Evolutionary conservation across 2,797 vertebrate genomes (phyloP).

Genomic region (Australoheros facetus): DNA sequence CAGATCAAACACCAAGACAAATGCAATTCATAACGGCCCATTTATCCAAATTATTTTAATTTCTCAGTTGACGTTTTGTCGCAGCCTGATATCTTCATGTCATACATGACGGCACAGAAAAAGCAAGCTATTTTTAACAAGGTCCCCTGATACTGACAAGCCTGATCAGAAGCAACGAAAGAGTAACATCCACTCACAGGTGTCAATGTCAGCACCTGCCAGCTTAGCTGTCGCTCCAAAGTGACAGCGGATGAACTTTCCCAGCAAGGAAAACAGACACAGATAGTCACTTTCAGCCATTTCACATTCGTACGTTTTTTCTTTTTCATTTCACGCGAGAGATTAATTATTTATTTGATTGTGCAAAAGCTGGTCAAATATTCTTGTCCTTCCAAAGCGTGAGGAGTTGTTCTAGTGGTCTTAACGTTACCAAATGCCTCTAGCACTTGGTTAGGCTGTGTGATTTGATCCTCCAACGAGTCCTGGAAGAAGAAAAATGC

Average conservation of each 20-base stretch:
- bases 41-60: neutral
- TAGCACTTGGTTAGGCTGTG: constrained; percentile 37
- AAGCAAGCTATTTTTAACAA: neutral
- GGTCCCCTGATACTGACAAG: neutral
- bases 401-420: constrained; percentile 67
- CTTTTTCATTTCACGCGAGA: neutral
- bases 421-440: neutral
- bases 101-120: neutral
- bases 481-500: constrained; percentile 39
- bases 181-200: constrained; percentile 69
- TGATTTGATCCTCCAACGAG: constrained; percentile 78
- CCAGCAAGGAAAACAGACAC: constrained; percentile 35
- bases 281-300: no score
- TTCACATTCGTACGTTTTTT: neutral
- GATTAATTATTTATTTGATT: neutral
- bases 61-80: neutral
- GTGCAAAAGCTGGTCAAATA: neutral
- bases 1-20: constrained; percentile 64
- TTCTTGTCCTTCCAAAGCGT: constrained; percentile 60
- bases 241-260: constrained; percentile 85
- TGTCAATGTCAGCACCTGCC: constrained; percentile 78
- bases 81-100: neutral
- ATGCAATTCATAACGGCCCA: neutral
- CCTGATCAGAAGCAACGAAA: neutral
- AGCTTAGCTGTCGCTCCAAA: constrained; percentile 79